These are phyloP conservation scores for Brachyhypopomus occidentalis DNA, from an alignment of 2,113 vertebrate genomes.

Conservation along the genomic window DNA sequence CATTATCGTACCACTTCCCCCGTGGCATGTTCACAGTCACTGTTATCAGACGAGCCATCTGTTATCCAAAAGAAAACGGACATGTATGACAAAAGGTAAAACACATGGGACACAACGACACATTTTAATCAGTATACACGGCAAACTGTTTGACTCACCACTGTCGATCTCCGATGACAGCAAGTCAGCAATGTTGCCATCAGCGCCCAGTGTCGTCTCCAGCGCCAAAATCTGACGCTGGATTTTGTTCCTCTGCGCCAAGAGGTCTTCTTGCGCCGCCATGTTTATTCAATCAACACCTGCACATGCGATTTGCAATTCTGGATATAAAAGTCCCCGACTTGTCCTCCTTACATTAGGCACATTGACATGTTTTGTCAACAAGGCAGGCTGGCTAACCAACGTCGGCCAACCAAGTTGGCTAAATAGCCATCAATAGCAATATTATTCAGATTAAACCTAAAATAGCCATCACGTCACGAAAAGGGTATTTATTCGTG, in stretches of 20 bases:
- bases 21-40: constrained; percentile 29
- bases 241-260: constrained; percentile 72
- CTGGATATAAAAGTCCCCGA: background rate
- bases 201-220: constrained; percentile 70
- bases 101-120: background rate
- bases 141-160: constrained; percentile 48
- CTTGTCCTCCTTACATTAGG: no score
- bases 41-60: constrained; percentile 54
- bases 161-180: constrained; percentile 56
- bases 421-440: background rate
- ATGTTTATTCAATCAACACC: constrained; percentile 15
- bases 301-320: background rate
- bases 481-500: background rate
- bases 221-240: constrained; percentile 75
- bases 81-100: background rate
- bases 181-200: accelerated
- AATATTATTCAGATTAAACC: background rate
- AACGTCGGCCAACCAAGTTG: no score
- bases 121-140: background rate
- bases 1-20: constrained; percentile 10
- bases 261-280: constrained; percentile 56
- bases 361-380: background rate
- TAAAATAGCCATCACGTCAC: background rate
- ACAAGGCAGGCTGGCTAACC: no score
- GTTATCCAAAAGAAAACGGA: background rate